Evolutionary conservation across 2,888 invertebrate genomes (phyloP).

Genomic region (Nemotelus pantherinus): DNA sequence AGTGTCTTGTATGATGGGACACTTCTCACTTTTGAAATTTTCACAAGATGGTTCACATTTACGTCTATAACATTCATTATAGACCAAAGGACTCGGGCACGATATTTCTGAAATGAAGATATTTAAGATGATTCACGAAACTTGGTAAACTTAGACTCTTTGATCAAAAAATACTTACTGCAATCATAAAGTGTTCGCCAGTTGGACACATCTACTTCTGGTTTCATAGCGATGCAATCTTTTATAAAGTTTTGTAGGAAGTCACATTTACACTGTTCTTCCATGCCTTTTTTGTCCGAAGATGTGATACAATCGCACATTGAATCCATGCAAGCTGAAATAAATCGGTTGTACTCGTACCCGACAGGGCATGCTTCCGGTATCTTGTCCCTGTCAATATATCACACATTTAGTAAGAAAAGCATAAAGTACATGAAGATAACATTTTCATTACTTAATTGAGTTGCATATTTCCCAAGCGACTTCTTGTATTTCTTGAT

Average conservation of each 20-base stretch:
- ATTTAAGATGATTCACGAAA: neutral
- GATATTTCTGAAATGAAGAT: constrained; percentile 68
- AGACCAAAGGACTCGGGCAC: constrained; percentile 81
- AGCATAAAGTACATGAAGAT: neutral
- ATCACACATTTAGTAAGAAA: too few species aligned
- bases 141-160: constrained; percentile 56
- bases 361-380: constrained; percentile 73
- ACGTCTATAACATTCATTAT: constrained; percentile 82
- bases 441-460: constrained; percentile 67
- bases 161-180: constrained; percentile 65
- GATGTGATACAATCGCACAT: constrained; percentile 77
- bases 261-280: constrained; percentile 72
- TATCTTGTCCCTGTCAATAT: constrained; percentile 68
- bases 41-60: constrained; percentile 83
- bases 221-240: constrained; percentile 75
- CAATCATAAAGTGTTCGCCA: constrained; percentile 80
- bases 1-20: constrained; percentile 72
- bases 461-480: constrained; percentile 76
- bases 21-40: constrained; percentile 69
- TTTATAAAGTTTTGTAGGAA: constrained; percentile 77
- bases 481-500: constrained; percentile 70
- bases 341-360: constrained; percentile 74
- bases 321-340: constrained; percentile 78
- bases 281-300: constrained; percentile 54
- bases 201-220: constrained; percentile 71